These are phyloP conservation scores for Temnothorax rugatulus DNA, from an alignment of 2,888 invertebrate species.

Conservation along the genomic window DNA sequence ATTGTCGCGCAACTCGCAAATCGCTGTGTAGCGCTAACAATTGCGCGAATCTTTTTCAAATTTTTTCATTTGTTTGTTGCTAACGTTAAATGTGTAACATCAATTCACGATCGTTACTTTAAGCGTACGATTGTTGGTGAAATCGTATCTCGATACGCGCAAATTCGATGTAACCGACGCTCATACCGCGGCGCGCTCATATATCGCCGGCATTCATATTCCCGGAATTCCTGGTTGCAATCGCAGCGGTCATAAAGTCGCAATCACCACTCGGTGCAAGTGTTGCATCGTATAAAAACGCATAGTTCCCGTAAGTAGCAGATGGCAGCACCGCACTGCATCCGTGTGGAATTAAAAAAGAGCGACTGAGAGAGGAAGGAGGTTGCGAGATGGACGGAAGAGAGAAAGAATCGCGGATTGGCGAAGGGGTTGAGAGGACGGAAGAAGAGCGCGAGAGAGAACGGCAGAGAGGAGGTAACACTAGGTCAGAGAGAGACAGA, in stretches of 20 bases:
- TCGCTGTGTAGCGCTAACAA: neutral
- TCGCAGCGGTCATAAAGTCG: slow-evolving; percentile 32
- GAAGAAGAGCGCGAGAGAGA: slow-evolving; percentile 4
- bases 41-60: neutral
- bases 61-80: neutral
- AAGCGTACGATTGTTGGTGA: neutral
- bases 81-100: neutral
- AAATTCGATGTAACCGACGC: slow-evolving; percentile 4
- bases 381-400: slow-evolving; percentile 58
- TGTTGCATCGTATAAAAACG: slow-evolving; percentile 68
- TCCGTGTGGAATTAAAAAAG: slow-evolving; percentile 74
- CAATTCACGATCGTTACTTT: neutral
- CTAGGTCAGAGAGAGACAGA: neutral
- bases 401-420: slow-evolving; percentile 48
- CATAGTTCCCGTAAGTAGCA: slow-evolving; percentile 78
- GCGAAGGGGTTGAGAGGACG: slow-evolving; percentile 40
- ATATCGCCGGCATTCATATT: slow-evolving; percentile 39
- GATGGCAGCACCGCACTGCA: slow-evolving; percentile 82
- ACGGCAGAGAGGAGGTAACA: neutral
- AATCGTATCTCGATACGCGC: neutral
- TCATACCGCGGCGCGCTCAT: neutral
- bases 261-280: slow-evolving; percentile 55
- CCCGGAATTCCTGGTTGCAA: slow-evolving; percentile 18
- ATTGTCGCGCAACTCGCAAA: neutral
- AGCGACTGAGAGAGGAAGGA: slow-evolving; percentile 52